phyloP scores from a whole-genome alignment of 2,797 vertebrate species.

The Chaunax sp. region DNA sequence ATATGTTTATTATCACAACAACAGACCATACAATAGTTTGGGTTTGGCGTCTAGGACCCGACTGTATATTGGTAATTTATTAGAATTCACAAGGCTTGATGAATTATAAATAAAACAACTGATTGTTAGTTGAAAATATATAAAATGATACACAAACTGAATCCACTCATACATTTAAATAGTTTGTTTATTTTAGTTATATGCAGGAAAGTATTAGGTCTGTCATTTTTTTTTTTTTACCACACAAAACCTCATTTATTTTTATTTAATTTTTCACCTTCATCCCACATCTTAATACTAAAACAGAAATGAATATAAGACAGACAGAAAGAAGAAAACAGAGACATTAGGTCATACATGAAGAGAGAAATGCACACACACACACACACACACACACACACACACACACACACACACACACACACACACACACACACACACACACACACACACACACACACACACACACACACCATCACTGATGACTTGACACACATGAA shows the following conservation, averaged over 20 bases:
- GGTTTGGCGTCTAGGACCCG: too few relatives aligned
- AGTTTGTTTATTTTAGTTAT: too few relatives aligned
- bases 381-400: constrained; percentile 3
- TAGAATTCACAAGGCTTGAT: too few relatives aligned
- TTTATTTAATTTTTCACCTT: background rate
- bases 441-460: background rate
- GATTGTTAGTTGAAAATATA: too few relatives aligned
- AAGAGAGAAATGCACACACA: constrained; percentile 2
- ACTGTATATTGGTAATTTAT: too few relatives aligned
- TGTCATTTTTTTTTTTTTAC: background rate
- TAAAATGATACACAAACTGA: too few relatives aligned
- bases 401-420: background rate
- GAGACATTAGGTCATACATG: constrained; percentile 4
- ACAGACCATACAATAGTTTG: too few relatives aligned
- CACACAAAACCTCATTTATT: constrained; percentile 2
- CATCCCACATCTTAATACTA: background rate
- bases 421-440: constrained; percentile 1
- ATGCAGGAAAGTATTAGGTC: too few relatives aligned
- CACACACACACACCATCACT: background rate
- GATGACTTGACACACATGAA: constrained; percentile 29
- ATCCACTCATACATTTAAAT: too few relatives aligned
- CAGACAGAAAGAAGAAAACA: background rate
- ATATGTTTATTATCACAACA: too few relatives aligned
- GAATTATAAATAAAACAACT: too few relatives aligned
- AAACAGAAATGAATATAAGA: background rate